Evolutionary conservation across 1,140 invertebrate genomes (phyloP), one percentile per base, ranked within the genome.

Genomic region (Plutomurus gul): DNA sequence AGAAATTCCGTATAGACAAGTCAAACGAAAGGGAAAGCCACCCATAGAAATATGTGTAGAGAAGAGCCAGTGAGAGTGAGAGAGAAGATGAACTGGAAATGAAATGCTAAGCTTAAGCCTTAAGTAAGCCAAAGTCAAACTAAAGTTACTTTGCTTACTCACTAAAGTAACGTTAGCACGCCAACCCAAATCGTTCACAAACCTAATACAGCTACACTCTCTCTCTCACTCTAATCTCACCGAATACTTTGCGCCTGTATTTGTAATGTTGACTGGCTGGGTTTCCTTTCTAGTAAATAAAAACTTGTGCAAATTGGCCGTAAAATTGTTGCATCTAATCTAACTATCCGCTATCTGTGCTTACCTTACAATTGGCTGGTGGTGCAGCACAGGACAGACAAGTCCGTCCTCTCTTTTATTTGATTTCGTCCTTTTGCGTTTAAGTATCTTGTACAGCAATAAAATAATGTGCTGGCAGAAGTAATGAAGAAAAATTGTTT

Each of bases 61-160:
- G 46, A n/a, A n/a, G n/a, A 51, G 8, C 11, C 30, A 13, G 13
- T 25, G 18, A 56, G 56, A 36, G 47, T 22, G n/a, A 3, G 18
- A 51, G 47, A 51, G 56, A 65, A 65, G 27, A 65, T 65, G 56
- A 65, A 65, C 56, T 65, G 56, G 27, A 65, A 65, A 65, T 65
- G 56, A 65, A 65, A 65, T 65, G 56, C 56, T 65, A 65, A 65
- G 56, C 56, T 65, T 33, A 65, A 65, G 27, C 56, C 27, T 65
- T 65, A 65, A 65, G 56, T 65, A 65, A 65, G 36, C 56, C 25
- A 18, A 51, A 51, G 47, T 16, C 30, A 65, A 65, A 65, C 25
- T n/a, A n/a, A n/a, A n/a, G n/a, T n/a, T n/a, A n/a, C n/a, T n/a
- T n/a, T n/a, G n/a, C n/a, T n/a, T n/a, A n/a, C n/a, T n/a, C n/a